Evolutionary conservation across 2,797 vertebrate species (phyloP), one percentile per base, ranked within the genome.

Genomic region (Pipistrellus pygmaeus): DNA sequence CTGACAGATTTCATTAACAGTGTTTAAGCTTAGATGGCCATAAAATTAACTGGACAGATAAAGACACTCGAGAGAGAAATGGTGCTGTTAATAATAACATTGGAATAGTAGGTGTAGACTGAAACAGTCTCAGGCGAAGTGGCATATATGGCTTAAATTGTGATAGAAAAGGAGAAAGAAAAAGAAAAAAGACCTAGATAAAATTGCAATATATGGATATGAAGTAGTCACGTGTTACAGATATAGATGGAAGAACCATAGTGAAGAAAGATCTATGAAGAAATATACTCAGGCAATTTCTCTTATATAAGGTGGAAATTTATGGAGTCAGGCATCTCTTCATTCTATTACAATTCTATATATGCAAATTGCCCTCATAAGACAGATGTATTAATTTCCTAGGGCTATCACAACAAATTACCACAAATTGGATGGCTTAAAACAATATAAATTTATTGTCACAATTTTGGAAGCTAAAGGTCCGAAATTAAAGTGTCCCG

Each of bases 1-100:
- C 46, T 91, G 32, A 62, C 23, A n/a, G 53, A 60, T 66, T 88
- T 92, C 32, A 53, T 93, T 78, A 57, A n/a, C 48, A 73, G 30
- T 9, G 7, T 51, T 44, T 41, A 88, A 71, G 13, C 11, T 41
- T 77, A 51, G 69, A 2, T 76, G 21, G 72, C 5, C 8, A 15
- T 21, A 78, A 48, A 46, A 80, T 86, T 92, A 66, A 66, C 18
- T 91, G 8, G 66, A 27, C 41, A 91, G 76, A 77, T 64, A 21
- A 73, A 14, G 72, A 64, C 8, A 18, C 8, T 81, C 85, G 46
- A 55, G 57, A 62, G 11, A 46, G 48, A 15, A 66, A 93, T 1
- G 1, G 0, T 68, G 4, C 21, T 85, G 25, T 25, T 75, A 57
- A n/a, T 12, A 93, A 66, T 7, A 80, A 38, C n/a, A 57, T 11